Conservation (phyloP, 2,797 vertebrate species). For the Argya squamiceps region DNA sequence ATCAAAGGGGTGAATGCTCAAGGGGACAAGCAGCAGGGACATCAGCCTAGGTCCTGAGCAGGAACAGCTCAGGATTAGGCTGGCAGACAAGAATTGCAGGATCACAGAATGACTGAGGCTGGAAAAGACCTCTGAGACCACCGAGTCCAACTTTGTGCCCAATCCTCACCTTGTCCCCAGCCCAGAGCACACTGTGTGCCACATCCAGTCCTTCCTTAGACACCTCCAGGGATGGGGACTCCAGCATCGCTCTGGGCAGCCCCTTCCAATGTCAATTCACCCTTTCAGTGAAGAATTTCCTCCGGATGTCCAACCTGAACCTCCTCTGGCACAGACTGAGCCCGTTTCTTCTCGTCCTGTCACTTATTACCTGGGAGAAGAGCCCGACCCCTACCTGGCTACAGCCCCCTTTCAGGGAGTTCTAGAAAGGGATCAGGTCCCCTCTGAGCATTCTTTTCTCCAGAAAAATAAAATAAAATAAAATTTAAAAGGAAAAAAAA, state of each 20-base stretch:
- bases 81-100: not conserved
- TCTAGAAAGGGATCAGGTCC: not conserved
- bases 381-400: not conserved
- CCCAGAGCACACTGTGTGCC: not conserved
- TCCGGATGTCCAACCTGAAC: not conserved
- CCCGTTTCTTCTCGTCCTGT: not conserved
- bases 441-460: not conserved
- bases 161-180: not conserved
- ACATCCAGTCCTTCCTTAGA: not conserved
- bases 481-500: fast-evolving
- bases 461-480: fast-evolving
- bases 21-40: not conserved
- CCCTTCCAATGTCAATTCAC: not conserved
- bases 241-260: not conserved
- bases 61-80: not conserved
- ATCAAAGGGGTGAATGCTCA: not conserved
- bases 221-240: not conserved
- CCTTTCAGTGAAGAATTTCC: not conserved
- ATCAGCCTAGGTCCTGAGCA: not conserved
- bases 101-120: not conserved
- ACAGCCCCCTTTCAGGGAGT: not conserved
- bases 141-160: fast-evolving
- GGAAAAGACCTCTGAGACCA: not conserved
- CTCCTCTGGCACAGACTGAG: not conserved
- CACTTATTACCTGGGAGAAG: not conserved